Base-by-base conservation (phyloP, 2,888 invertebrate species). In the Stegophylla sp. region DNA sequence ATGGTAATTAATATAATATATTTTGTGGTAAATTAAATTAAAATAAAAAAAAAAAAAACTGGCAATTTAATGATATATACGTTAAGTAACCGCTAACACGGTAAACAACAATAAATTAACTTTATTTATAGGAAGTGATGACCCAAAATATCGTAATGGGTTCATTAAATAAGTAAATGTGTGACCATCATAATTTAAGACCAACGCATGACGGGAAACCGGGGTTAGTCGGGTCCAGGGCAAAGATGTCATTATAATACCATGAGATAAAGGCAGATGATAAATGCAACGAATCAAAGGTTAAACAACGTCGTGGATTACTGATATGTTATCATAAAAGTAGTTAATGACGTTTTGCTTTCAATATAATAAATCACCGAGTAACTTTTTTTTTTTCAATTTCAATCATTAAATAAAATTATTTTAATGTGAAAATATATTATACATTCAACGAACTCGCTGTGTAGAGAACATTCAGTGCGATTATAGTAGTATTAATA, bases 211-310 rank as follows among this genome's bases (percentile, higher is more conserved):
- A n/a, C 5, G 34, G 41, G 34, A 53, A 10, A 66, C 28, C n/a
- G 67, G 43, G 76, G 76, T 75, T 75, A 64, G 34, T 53, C 41
- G n/a, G 76, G 45, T 76, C n/a, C 67, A 45, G 76, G 76, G 66
- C 76, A 76, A 43, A 45, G 7, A 76, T 67, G 66, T 76, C 76
- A 76, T 76, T 15, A 20, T 61, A 43, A 59, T 9, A 48, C 34
- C 34, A 34, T 5, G 28, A 26, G 76, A 76, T 76, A 76, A 64
- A 41, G 13, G 53, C 5, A 1, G n/a, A 20, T 13, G 71, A 17
- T 48, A 5, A 5, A 48, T 69, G 26, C 26, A 69, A 17, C 20
- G 17, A 13, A 41, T n/a, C 56, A 76, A 43, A 76, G 76, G 76
- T 76, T 56, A 76, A 10, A 45, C 66, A 13, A 76, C 67, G 26